Percentiles rank a stretch among this genome's conserved stretches.
Conservation (phyloP, 1,140 invertebrate genomes). For the Drosophila lowei region DNA sequence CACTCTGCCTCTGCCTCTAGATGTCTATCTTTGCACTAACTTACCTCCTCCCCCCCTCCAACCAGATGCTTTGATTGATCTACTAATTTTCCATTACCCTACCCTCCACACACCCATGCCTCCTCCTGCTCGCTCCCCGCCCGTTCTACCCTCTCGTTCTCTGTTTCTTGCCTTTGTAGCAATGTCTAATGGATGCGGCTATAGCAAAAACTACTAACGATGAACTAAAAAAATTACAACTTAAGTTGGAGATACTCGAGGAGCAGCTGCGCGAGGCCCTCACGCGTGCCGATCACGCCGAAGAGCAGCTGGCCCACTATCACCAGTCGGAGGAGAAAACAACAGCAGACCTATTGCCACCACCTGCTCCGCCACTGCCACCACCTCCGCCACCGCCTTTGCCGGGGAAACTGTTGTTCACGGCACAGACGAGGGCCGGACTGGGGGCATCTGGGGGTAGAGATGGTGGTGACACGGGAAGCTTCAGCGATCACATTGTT, state of each 20-base stretch:
- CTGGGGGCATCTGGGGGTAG: slow-evolving; percentile 6
- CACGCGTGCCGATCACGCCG: slow-evolving; percentile 70
- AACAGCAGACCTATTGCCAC: slow-evolving; percentile 29
- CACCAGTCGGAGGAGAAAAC: slow-evolving; percentile 37
- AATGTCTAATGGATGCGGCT: slow-evolving; percentile 81
- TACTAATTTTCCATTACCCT: slow-evolving; percentile 66
- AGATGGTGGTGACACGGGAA: slow-evolving; percentile 19
- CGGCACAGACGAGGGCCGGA: background rate
- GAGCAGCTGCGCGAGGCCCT: slow-evolving; percentile 70
- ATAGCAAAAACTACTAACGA: slow-evolving; percentile 83
- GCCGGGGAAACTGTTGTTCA: slow-evolving; percentile 25
- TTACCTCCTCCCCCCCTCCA: slow-evolving; percentile 11
- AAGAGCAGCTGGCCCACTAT: slow-evolving; percentile 65
- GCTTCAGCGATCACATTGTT: slow-evolving; percentile 70
- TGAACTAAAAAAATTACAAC: slow-evolving; percentile 82
- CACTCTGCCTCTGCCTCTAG: slow-evolving; percentile 1
- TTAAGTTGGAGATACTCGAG: slow-evolving; percentile 82
- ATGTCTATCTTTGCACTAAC: slow-evolving; percentile 48
- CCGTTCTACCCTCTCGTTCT: slow-evolving; percentile 46
- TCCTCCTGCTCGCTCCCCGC: slow-evolving; percentile 22
- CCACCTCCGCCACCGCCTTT: slow-evolving; percentile 46
- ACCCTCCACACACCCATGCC: slow-evolving; percentile 19
- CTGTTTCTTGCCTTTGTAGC: slow-evolving; percentile 70
- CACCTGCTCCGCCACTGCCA: slow-evolving; percentile 57
- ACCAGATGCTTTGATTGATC: slow-evolving; percentile 31